Percentiles rank a stretch among this genome's conserved stretches.
Evolutionary conservation across 2,797 vertebrate species (phyloP).

Genomic region (Aplochiton taeniatus): DNA sequence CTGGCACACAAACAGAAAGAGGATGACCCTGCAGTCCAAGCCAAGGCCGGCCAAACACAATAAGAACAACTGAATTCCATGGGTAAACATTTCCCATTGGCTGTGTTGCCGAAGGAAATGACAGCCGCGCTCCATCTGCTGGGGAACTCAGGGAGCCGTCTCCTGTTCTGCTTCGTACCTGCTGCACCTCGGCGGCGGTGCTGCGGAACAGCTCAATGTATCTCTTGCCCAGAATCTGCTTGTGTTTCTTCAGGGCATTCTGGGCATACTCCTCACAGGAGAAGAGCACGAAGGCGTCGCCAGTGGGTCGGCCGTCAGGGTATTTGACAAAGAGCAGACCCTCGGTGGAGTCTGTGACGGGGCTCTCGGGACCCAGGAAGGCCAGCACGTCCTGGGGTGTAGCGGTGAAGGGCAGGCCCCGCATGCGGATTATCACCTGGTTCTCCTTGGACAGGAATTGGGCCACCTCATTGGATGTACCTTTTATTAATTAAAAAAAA

Average conservation of each 20-base stretch:
- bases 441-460: constrained; percentile 97
- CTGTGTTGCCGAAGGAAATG: too few species aligned
- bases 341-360: constrained; percentile 86
- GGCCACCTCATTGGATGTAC: constrained; percentile 94
- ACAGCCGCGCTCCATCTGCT: too few species aligned
- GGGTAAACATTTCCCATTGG: too few species aligned
- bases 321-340: constrained; percentile 97
- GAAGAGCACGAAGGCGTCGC: constrained; percentile 95
- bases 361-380: constrained; percentile 89
- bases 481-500: constrained; percentile 56
- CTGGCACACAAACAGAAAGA: constrained; percentile 57
- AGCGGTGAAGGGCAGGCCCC: constrained; percentile 91
- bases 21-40: neutral
- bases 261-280: constrained; percentile 95
- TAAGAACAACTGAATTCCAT: too few species aligned
- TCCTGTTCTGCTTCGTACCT: constrained; percentile 62
- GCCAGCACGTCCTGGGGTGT: constrained; percentile 86
- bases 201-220: constrained; percentile 97
- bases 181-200: constrained; percentile 94
- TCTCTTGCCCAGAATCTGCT: constrained; percentile 94
- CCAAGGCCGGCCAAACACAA: neutral
- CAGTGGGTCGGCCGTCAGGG: constrained; percentile 92
- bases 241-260: constrained; percentile 94
- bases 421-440: constrained; percentile 93
- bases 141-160: too few species aligned